Conservation (phyloP, 1,140 invertebrate genomes). For the Zeugodacus cucurbitae region DNA sequence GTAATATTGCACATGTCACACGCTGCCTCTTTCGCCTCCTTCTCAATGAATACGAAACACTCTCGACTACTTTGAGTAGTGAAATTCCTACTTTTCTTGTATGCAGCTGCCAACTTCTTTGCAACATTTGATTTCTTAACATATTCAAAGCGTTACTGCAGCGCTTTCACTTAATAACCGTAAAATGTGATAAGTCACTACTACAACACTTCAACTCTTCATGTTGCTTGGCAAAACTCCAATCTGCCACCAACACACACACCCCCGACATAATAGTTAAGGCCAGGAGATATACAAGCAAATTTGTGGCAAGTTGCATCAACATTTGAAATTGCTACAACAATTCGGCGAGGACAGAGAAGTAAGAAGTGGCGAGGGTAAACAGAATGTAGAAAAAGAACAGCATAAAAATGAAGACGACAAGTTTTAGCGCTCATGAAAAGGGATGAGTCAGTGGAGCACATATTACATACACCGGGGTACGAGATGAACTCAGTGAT, state of each 20-base stretch:
- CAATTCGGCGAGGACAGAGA: neutral
- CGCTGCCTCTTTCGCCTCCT: neutral
- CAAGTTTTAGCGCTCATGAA: neutral
- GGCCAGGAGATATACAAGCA: neutral
- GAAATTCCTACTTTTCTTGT: neutral
- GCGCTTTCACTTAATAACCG: constrained; percentile 31
- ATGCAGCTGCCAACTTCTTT: neutral
- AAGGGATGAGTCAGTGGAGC: neutral
- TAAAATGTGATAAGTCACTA: constrained; percentile 36
- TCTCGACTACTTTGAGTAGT: neutral
- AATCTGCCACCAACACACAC: neutral
- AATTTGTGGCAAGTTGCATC: constrained; percentile 16
- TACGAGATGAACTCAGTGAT: neutral
- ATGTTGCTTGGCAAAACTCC: constrained; percentile 5
- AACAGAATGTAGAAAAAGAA: neutral
- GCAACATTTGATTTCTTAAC: constrained; percentile 12
- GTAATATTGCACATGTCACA: neutral
- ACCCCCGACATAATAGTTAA: too few relatives aligned
- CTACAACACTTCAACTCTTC: too few relatives aligned
- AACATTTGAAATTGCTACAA: neutral
- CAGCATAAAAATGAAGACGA: neutral
- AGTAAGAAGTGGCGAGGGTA: neutral
- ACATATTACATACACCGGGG: neutral
- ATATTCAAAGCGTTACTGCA: neutral
- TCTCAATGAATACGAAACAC: too few relatives aligned